These are phyloP conservation scores for Ochlodes sylvanus DNA, from an alignment of 2,888 invertebrate genomes.

Conservation along the genomic window DNA sequence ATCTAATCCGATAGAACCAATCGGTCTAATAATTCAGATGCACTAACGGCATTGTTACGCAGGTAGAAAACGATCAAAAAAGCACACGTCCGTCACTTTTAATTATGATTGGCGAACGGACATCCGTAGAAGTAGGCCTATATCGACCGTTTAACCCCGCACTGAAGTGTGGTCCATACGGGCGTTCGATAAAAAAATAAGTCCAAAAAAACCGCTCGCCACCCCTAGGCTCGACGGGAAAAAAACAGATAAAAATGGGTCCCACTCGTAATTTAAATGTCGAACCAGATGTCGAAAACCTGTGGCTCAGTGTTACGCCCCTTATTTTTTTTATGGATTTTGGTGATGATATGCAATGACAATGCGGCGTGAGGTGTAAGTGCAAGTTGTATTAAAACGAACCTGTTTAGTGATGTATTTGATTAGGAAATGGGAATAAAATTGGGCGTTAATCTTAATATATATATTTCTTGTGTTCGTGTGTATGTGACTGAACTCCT, in stretches of 20 bases:
- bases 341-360: constrained; percentile 2
- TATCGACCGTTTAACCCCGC: constrained; percentile 72
- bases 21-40: constrained; percentile 28
- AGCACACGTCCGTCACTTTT: constrained; percentile 32
- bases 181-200: constrained; percentile 62
- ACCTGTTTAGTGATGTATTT: too few relatives aligned
- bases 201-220: constrained; percentile 68
- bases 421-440: too few relatives aligned
- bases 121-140: constrained; percentile 52
- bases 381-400: background rate
- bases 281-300: constrained; percentile 76
- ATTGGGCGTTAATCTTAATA: too few relatives aligned
- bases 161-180: constrained; percentile 63
- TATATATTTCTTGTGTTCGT: too few relatives aligned
- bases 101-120: constrained; percentile 38
- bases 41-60: constrained; percentile 36
- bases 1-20: constrained; percentile 15
- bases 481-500: too few relatives aligned
- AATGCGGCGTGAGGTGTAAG: background rate
- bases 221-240: constrained; percentile 79
- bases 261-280: constrained; percentile 81
- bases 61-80: constrained; percentile 1
- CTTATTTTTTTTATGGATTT: constrained; percentile 37
- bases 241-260: constrained; percentile 77
- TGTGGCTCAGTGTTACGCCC: constrained; percentile 53